phyloP scores from a whole-genome alignment of 2,888 invertebrate genomes.

The Sceliomorpha sp. region DNA sequence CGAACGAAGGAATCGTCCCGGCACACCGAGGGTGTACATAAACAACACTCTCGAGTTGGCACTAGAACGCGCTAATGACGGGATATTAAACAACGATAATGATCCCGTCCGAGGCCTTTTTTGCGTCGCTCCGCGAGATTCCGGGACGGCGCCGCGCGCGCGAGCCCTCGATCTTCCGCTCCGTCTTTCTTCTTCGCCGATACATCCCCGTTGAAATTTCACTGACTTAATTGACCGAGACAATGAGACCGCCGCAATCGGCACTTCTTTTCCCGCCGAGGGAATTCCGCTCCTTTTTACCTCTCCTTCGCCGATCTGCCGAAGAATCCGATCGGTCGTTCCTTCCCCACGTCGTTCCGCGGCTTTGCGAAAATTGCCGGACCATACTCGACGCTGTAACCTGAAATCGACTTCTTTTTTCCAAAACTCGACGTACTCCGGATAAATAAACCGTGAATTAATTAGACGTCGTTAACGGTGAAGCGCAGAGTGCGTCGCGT shows the following conservation, averaged over 20 bases:
- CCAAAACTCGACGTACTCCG: too few relatives aligned
- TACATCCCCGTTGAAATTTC: slow-evolving; percentile 65
- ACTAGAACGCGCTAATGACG: slow-evolving; percentile 78
- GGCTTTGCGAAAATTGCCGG: too few relatives aligned
- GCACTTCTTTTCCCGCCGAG: slow-evolving; percentile 57
- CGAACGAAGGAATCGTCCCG: slow-evolving; percentile 58
- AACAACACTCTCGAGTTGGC: slow-evolving; percentile 75
- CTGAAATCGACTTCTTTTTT: too few relatives aligned
- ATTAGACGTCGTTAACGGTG: too few relatives aligned
- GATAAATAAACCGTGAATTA: too few relatives aligned
- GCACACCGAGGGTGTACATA: slow-evolving; percentile 69
- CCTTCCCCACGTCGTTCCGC: too few relatives aligned
- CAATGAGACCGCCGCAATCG: slow-evolving; percentile 63
- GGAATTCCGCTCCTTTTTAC: slow-evolving; percentile 50
- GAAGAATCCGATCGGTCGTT: too few relatives aligned
- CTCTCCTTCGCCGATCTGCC: too few relatives aligned
- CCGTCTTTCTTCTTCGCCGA: slow-evolving; percentile 28
- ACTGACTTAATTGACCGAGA: slow-evolving; percentile 75
- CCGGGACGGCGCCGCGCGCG: slow-evolving; percentile 53
- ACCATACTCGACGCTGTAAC: too few relatives aligned
- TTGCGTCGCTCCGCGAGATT: slow-evolving; percentile 56
- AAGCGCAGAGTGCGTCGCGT: too few relatives aligned
- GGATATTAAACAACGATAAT: slow-evolving; percentile 80
- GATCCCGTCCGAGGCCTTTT: slow-evolving; percentile 71
- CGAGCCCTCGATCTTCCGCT: slow-evolving; percentile 45